A percentile compares a stretch with the other conserved stretches of the same genome.
Conservation (phyloP, 2,888 invertebrate species). For the Vanessa cardui region DNA sequence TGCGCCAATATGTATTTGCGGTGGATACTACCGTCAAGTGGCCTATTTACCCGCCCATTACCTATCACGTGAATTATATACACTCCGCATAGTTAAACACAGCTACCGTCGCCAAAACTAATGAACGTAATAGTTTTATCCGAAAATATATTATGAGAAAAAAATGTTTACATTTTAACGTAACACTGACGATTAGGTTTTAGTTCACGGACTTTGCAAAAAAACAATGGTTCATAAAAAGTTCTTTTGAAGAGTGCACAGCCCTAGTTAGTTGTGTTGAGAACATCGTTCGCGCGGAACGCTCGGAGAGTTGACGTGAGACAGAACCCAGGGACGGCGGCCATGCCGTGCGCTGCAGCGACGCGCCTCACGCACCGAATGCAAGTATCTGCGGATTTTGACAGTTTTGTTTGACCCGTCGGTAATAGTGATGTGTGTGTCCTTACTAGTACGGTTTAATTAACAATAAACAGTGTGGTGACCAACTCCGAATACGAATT, state of each 20-base stretch:
- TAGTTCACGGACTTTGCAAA: conserved; percentile 46
- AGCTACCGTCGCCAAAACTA: too few relatives aligned
- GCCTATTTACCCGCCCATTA: too few relatives aligned
- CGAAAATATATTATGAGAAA: background rate
- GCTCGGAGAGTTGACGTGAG: conserved; percentile 48
- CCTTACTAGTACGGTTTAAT: background rate
- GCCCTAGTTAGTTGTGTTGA: conserved; percentile 68
- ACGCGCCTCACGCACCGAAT: conserved; percentile 67
- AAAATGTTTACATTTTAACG: conserved; percentile 1
- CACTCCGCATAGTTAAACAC: too few relatives aligned
- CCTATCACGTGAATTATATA: too few relatives aligned
- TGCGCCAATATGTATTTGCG: too few relatives aligned
- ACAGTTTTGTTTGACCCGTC: background rate
- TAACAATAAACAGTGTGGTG: too few relatives aligned
- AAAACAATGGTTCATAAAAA: conserved; percentile 76
- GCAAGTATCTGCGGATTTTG: conserved; percentile 65
- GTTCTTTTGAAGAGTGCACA: conserved; percentile 62
- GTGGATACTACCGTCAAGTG: too few relatives aligned
- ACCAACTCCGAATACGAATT: too few relatives aligned
- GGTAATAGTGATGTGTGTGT: too few relatives aligned
- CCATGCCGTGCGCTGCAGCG: conserved; percentile 74
- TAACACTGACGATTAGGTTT: conserved; percentile 51
- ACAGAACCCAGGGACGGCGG: conserved; percentile 54
- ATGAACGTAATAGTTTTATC: background rate
- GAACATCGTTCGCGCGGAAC: conserved; percentile 69